A percentile compares a stretch with the other conserved stretches of the same genome.
Conservation (phyloP, 2,113 vertebrate genomes). For the Romanogobio albipinnatus region DNA sequence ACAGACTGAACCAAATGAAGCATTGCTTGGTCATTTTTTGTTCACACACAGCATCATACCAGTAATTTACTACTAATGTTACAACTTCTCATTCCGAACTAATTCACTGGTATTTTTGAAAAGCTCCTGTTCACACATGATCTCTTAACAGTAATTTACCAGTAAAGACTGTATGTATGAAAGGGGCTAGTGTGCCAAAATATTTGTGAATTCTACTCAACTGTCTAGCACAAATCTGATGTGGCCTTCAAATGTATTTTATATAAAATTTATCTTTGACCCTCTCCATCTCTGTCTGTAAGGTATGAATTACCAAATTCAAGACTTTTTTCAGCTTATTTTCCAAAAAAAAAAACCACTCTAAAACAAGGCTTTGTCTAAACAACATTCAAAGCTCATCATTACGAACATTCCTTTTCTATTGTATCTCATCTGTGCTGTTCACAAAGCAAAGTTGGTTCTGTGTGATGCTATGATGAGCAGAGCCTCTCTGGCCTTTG, state of each 20-base stretch:
- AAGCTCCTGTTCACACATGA: too few species aligned
- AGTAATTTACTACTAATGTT: too few species aligned
- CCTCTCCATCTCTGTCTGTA: not conserved
- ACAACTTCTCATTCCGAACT: too few species aligned
- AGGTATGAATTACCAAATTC: not conserved
- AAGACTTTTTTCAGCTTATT: not conserved
- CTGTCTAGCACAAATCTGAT: not conserved
- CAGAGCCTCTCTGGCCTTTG: not conserved
- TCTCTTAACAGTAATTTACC: too few species aligned
- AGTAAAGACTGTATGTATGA: too few species aligned
- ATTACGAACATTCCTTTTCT: not conserved
- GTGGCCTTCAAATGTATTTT: not conserved
- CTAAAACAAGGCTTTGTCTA: not conserved
- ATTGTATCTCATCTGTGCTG: not conserved
- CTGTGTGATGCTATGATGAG: not conserved
- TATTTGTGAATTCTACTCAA: not conserved
- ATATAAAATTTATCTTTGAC: not conserved
- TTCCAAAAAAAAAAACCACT: too few species aligned
- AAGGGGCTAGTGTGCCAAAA: not conserved
- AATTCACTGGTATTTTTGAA: too few species aligned
- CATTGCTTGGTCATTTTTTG: too few species aligned
- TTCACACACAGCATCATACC: too few species aligned
- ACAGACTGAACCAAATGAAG: too few species aligned
- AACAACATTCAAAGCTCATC: not conserved
- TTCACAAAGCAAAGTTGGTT: not conserved